Evolutionary conservation across 1,140 invertebrate genomes (phyloP), one percentile per base, ranked within the genome.

Genomic region (Apocrypta bakeri): DNA sequence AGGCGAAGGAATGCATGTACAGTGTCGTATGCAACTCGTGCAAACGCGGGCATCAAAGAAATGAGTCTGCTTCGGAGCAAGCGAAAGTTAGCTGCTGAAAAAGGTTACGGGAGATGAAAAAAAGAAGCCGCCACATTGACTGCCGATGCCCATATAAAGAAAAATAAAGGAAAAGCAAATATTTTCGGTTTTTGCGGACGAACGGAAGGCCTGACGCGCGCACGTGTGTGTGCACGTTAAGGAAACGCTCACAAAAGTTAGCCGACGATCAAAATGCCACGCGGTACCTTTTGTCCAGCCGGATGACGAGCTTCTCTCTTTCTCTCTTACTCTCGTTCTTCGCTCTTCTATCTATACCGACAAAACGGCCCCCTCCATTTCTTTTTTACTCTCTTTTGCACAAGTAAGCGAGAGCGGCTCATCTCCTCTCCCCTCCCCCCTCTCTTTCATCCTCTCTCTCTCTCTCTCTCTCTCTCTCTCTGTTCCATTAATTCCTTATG

Each of bases 251-350:
- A 87, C 71, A 87, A 77, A 81, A 77, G 27, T 84, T 73, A 88
- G 87, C 88, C 90, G 90, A 89, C 87, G 87, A 87, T 90, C 87
- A 90, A 92, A 91, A 91, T 91, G 90, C 91, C 90, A 84, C 84
- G 91, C 91, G 91, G 91, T 90, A 85, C 86, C 91, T 91, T 92
- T 92, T 89, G 89, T 90, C 87, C 89, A 79, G 48, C 83, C 87
- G 88, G 68, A 80, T 72, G 74, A 81, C 75, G 71, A 84, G 84
- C 87, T 85, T 81, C 14, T 78, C 31, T 42, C 40, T 31, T 40
- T 75, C 48, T 31, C 40, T 75, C 14, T 37, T 4, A 7, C 31
- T 73, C 37, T 29, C 27, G 40, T 37, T 72, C 56, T 1, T 7
- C 40, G 8, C 27, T 42, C 37, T 40, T 37, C 42, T 72, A 37